phyloP scores from a whole-genome alignment of 1,140 invertebrate genomes.

The Heliothis subflexa region DNA sequence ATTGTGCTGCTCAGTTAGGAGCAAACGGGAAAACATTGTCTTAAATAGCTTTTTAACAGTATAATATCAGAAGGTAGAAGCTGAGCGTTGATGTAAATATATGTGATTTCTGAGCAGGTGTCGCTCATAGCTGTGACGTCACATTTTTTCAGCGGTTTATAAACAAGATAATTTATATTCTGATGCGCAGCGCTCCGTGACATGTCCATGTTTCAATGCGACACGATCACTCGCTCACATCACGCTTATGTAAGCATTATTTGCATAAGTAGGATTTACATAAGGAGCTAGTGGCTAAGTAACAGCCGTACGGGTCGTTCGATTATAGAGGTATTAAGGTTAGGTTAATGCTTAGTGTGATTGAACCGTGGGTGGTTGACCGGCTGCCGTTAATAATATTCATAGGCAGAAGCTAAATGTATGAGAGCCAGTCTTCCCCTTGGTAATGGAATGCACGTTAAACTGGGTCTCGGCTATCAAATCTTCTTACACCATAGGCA shows the following conservation, averaged over 20 bases:
- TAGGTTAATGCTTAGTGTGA: too few relatives aligned
- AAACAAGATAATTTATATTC: conserved; percentile 60
- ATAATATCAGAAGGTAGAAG: neutral
- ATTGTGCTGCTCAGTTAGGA: neutral
- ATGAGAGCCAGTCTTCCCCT: too few relatives aligned
- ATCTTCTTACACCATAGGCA: too few relatives aligned
- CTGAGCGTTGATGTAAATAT: neutral
- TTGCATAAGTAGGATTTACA: neutral
- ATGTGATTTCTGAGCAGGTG: neutral
- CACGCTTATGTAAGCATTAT: conserved; percentile 50
- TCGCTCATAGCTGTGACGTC: neutral
- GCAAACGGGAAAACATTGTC: neutral
- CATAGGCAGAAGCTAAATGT: too few relatives aligned
- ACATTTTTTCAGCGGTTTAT: conserved; percentile 24
- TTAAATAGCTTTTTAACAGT: conserved; percentile 2
- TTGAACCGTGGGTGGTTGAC: too few relatives aligned
- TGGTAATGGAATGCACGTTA: too few relatives aligned
- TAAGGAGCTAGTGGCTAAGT: too few relatives aligned
- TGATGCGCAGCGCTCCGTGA: conserved; percentile 40
- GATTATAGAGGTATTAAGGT: too few relatives aligned
- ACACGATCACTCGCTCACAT: conserved; percentile 51
- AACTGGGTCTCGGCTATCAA: too few relatives aligned
- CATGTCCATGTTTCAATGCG: conserved; percentile 64
- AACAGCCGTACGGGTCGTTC: too few relatives aligned
- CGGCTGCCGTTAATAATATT: too few relatives aligned